Base-by-base conservation (phyloP, 2,113 vertebrate genomes). In the Pyxicephalus adspersus region DNA sequence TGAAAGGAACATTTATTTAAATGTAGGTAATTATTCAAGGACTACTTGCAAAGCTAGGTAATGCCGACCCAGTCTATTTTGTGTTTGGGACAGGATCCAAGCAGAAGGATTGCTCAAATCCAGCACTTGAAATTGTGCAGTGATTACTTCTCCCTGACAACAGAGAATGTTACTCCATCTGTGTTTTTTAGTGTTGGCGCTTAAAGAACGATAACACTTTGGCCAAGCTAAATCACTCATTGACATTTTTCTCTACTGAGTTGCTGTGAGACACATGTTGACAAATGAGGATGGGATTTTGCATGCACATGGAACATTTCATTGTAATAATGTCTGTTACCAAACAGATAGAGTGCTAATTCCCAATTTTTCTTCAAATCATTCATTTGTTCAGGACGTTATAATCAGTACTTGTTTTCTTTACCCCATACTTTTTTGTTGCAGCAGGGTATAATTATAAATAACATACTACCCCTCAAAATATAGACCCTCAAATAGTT, bases 1-100 rank as follows among this genome's bases (percentile, higher is more conserved):
- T 82, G 29, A 55, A 82, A 82, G 80, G 80, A 82, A 75, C 71
- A 58, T 82, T 82, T 82, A 82, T 82, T 61, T 71, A 61, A 82
- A 45, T 82, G 80, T 65, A 58, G 71, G 80, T 75, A 45, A 82
- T 75, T 82, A 82, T 82, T 82, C 80, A 82, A 75, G 51, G 22
- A 57, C 22, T 29, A 66, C 80, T 82, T 82, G 66, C 71, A 66
- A 75, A 63, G 38, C 58, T 57, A 75, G 71, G 80, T 75, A 75
- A 82, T 50, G 54, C 45, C 15, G 52, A 38, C 29, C 61, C 71
- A 65, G 71, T 57, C 52, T 26, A 66, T 82, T 66, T 57, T 74
- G 20, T 74, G 9, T 66, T 82, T 82, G 80, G 80, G 80, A 66
- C 22, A 13, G 52, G 11, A 6, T 34, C 80, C 70, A 82, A 82